A percentile compares a stretch with the other conserved stretches of the same genome.
These are phyloP conservation scores for Etheostoma spectabile DNA, from an alignment of 2,113 vertebrate species.

Conservation along the genomic window DNA sequence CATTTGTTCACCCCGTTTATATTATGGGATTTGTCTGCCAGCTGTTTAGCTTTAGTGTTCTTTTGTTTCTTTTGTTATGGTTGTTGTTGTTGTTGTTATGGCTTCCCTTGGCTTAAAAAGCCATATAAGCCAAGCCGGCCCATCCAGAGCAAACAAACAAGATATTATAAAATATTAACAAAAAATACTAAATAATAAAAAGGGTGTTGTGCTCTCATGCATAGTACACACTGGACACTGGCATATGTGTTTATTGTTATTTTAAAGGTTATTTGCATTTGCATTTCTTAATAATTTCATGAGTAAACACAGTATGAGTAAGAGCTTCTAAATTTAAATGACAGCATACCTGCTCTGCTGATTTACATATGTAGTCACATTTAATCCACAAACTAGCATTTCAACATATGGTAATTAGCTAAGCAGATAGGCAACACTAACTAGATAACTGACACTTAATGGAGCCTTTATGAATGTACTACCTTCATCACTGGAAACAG, in stretches of 20 bases:
- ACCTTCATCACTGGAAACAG: neutral
- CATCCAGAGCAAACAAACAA: neutral
- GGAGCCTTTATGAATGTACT: neutral
- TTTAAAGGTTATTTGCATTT: neutral
- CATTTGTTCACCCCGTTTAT: neutral
- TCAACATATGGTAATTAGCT: conserved; percentile 8
- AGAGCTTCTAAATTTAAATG: neutral
- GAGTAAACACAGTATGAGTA: conserved; percentile 14
- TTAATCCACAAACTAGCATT: neutral
- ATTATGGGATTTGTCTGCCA: conserved; percentile 2
- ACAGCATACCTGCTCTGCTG: conserved; percentile 2
- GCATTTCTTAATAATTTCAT: neutral
- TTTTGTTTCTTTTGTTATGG: conserved; percentile 15
- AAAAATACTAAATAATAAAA: neutral
- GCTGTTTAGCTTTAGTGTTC: conserved; percentile 20
- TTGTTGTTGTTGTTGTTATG: neutral
- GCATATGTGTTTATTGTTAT: neutral
- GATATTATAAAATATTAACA: neutral
- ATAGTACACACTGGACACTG: neutral
- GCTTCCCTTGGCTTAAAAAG: conserved; percentile 10
- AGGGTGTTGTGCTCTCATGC: neutral
- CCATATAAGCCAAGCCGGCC: neutral
- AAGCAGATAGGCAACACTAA: neutral
- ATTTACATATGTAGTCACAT: conserved; percentile 4
- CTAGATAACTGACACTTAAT: conserved; percentile 2